phyloP scores from a whole-genome alignment of 2,888 invertebrate species.

The Parnassius smintheus region DNA sequence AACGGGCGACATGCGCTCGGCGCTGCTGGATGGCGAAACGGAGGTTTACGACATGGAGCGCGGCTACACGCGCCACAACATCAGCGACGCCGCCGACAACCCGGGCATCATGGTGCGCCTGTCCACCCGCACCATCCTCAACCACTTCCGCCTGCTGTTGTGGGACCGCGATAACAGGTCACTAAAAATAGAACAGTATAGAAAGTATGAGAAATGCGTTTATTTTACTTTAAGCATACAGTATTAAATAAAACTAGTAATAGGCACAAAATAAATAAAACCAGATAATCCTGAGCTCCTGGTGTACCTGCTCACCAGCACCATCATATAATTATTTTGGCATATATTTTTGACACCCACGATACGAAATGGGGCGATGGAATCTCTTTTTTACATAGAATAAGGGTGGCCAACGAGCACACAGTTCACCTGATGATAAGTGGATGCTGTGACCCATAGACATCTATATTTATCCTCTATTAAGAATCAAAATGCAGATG shows the following conservation, averaged over 20 bases:
- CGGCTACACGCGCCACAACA: slow-evolving; percentile 94
- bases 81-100: slow-evolving; percentile 86
- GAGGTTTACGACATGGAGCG: slow-evolving; percentile 95
- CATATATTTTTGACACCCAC: too few relatives aligned
- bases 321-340: slow-evolving; percentile 75
- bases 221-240: too few relatives aligned
- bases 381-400: too few relatives aligned
- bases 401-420: too few relatives aligned
- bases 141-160: slow-evolving; percentile 94
- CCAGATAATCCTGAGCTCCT: slow-evolving; percentile 86
- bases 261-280: slow-evolving; percentile 31
- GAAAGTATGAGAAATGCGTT: too few relatives aligned
- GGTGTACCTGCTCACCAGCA: slow-evolving; percentile 90
- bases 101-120: slow-evolving; percentile 92
- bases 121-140: slow-evolving; percentile 92
- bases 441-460: too few relatives aligned
- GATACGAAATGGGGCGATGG: too few relatives aligned
- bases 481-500: too few relatives aligned
- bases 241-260: too few relatives aligned
- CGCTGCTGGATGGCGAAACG: slow-evolving; percentile 94
- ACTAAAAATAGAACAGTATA: neutral
- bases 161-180: slow-evolving; percentile 96
- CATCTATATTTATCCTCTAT: too few relatives aligned
- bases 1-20: slow-evolving; percentile 93
- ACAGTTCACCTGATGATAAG: too few relatives aligned